Percentiles rank a stretch among this genome's conserved stretches.
These are phyloP conservation scores for Petrosia ficiformis DNA, from an alignment of 37 sponge, comb jelly and placozoan genomes.

Conservation along the genomic window DNA sequence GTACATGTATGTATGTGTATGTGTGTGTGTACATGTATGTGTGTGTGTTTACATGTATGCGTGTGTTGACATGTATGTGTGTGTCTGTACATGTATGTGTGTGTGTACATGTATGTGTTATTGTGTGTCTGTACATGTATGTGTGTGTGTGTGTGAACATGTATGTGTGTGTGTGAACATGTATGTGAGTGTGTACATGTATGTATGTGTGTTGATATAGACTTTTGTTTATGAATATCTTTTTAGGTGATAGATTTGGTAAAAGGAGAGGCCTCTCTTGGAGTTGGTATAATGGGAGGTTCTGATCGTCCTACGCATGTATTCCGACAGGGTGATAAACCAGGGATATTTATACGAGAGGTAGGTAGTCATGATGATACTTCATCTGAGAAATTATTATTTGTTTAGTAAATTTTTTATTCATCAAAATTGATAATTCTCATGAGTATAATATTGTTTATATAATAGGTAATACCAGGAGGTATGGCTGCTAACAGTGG, in stretches of 20 bases:
- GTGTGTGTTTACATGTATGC: too few species aligned
- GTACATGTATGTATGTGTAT: too few species aligned
- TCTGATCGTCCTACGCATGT: constrained; percentile 71
- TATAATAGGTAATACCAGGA: constrained; percentile 26
- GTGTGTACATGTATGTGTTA: too few species aligned
- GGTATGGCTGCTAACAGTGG: constrained; percentile 44
- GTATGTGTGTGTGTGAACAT: too few species aligned
- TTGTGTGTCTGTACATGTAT: too few species aligned
- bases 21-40: too few species aligned
- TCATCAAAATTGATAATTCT: background rate
- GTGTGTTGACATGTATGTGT: too few species aligned
- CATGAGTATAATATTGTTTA: background rate
- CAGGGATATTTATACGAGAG: constrained; percentile 70
- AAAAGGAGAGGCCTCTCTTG: constrained; percentile 33
- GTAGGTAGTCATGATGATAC: constrained; percentile 4
- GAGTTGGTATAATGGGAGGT: constrained; percentile 79
- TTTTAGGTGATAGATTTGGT: constrained; percentile 29
- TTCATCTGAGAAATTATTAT: background rate
- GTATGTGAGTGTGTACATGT: too few species aligned
- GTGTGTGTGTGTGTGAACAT: too few species aligned
- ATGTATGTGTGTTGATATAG: too few species aligned
- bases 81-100: too few species aligned
- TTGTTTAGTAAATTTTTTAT: background rate
- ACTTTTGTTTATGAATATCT: too few species aligned
- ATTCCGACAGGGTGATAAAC: constrained; percentile 73